Base-by-base conservation (phyloP, 2,113 vertebrate species). In the Xiphophorus maculatus region DNA sequence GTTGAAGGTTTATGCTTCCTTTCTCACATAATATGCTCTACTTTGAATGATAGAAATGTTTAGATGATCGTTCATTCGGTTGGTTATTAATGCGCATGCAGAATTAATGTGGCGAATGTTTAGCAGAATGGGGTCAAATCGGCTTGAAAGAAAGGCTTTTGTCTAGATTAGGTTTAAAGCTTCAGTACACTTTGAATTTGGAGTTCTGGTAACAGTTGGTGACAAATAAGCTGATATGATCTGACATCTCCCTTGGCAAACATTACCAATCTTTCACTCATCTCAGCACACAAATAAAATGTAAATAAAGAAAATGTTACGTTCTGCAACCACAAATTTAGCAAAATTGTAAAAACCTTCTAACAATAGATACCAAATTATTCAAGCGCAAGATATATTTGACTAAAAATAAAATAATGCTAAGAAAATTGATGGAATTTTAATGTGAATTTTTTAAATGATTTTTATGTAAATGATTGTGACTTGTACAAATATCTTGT, bases 121-220 rank as follows among this genome's bases (percentile, higher is more conserved):
- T 75, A 69, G 69, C 62, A 87, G 71, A 84, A 79, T 69, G 25
- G 54, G 79, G 71, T 74, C 74, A 68, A 78, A 77, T 2, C 33
- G 63, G 58, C 11, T 42, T 48, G 6, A n/a, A 69, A 66, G 61
- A 78, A 12, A 62, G 28, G 63, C 48, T 51, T 69, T 73, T 79
- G 64, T 79, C 44, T 37, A 8, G 22, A 19, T 72, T 17, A 60
- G 51, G 15, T 76, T 63, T 19, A 22, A 78, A 61, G 64, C 63
- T 70, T 54, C 7, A 67, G 35, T 66, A 64, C 28, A 35, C 48
- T 58, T 15, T 28, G 54, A 28, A 65, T 77, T 44, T 54, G 10
- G 73, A 79, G 69, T 72, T 80, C 28, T 30, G 72, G n/a, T 76
- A 13, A 22, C n/a, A 37, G 28, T 17, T 27, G 65, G 28, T 51